Evolutionary conservation across 2,888 invertebrate genomes (phyloP), one percentile per base, ranked within the genome.

Genomic region (Oasisia sp.): DNA sequence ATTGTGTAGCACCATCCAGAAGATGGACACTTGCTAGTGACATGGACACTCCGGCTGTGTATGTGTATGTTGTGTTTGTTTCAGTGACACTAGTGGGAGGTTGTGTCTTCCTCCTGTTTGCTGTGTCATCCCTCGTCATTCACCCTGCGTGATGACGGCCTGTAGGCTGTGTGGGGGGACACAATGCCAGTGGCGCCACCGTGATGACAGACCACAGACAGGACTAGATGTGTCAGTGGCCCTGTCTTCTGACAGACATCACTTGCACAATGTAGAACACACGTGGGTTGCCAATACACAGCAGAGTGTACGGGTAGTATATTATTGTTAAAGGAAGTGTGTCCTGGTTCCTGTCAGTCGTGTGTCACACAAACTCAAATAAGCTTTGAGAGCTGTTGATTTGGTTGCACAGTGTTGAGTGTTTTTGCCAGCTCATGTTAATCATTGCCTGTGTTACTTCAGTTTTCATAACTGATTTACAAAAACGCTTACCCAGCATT

Each of bases 1-100:
- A 11, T 50, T 50, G 9, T 50, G 50, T 50, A 14, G 50, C 50
- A 50, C 50, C 50, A 8, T 50, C 14, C 50, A 50, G 50, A 50
- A 14, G 50, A 50, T 50, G 50, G 50, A 9, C 50, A 50, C 12
- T 50, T 50, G 14, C 12, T 50, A 5, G 50, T 50, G 14, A 89
- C 19, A 89, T 32, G 12, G 12, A 89, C 19, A 89, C 89, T 89
- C 32, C 32, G 14, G 32, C 19, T 89, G 32, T 89, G 32, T 89
- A 89, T 11, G 5, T 89, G 50, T 50, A 7, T 74, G 7, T 7
- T 74, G n/a, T 74, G 74, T 93, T 91, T 95, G 95, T 97, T 97
- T 94, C 97, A 98, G 99, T 99, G 93, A 99, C 99, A 92, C 97
- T 99, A 95, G 98, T 99, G 95, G 99, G 99, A 94, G 99, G 99